Percentiles rank a stretch among this genome's conserved stretches.
These are phyloP conservation scores for Bradysia coprophila DNA, from an alignment of 1,140 invertebrate genomes.

Conservation along the genomic window DNA sequence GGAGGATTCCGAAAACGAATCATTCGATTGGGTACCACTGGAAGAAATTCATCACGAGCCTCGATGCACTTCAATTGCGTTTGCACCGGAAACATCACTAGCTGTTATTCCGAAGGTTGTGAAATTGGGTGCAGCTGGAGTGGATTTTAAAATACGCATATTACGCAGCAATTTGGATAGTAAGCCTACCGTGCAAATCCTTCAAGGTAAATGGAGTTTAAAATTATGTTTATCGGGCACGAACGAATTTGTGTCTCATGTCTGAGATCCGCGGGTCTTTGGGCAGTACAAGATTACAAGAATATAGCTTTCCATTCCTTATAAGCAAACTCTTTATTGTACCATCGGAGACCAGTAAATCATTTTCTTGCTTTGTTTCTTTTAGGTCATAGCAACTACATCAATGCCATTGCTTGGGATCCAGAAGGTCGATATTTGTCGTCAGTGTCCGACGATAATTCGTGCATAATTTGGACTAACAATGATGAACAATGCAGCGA, in stretches of 20 bases:
- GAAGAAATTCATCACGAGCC: conserved; percentile 29
- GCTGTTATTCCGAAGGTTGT: conserved; percentile 35
- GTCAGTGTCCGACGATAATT: conserved; percentile 57
- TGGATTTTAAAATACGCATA: conserved; percentile 33
- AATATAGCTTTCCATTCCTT: too few species aligned
- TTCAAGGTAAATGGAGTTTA: not conserved
- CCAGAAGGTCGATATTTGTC: conserved; percentile 45
- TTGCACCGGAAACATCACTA: conserved; percentile 42
- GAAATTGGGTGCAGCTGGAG: conserved; percentile 32
- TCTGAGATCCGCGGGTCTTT: too few species aligned
- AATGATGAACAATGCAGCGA: conserved; percentile 31
- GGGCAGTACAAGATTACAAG: too few species aligned
- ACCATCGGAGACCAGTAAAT: too few species aligned
- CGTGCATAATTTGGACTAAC: conserved; percentile 46
- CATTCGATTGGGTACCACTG: conserved; percentile 14
- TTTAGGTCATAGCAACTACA: conserved; percentile 42
- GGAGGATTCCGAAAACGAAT: conserved; percentile 14
- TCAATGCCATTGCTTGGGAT: conserved; percentile 51
- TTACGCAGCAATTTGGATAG: conserved; percentile 34
- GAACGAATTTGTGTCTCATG: too few species aligned
- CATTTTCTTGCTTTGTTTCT: not conserved
- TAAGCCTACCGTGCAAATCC: conserved; percentile 15
- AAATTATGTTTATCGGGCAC: too few species aligned
- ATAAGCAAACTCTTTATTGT: too few species aligned
- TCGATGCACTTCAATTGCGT: conserved; percentile 30